phyloP scores from a whole-genome alignment of 2,797 vertebrate genomes.

The Ptychadena robeensis region DNA sequence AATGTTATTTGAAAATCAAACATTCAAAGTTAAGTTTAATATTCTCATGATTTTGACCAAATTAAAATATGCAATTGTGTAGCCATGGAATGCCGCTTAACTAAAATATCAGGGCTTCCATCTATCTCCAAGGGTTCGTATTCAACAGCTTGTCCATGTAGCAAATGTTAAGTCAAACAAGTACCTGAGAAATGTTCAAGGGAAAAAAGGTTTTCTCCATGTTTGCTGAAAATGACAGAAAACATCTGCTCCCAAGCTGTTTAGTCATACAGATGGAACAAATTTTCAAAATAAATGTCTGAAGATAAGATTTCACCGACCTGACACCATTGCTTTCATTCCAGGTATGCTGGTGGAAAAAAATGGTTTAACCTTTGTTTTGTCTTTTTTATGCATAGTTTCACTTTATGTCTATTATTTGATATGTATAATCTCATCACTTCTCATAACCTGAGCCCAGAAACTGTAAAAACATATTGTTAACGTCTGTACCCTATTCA shows the following conservation, averaged over 20 bases:
- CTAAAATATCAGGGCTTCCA: conserved; percentile 7
- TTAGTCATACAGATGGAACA: conserved; percentile 48
- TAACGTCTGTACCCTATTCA: no score
- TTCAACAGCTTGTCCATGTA: conserved; percentile 53
- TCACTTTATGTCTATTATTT: conserved; percentile 36
- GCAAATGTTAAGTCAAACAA: conserved; percentile 53
- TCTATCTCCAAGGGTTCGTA: conserved; percentile 9
- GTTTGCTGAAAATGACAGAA: conserved; percentile 31
- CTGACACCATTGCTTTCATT: conserved; percentile 25
- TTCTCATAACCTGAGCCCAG: conserved; percentile 21
- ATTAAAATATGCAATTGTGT: neutral
- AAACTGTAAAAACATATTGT: conserved; percentile 21
- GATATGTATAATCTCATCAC: conserved; percentile 28
- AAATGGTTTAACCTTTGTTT: conserved; percentile 15
- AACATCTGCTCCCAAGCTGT: conserved; percentile 54
- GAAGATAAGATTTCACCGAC: conserved; percentile 45
- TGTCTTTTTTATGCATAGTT: conserved; percentile 24
- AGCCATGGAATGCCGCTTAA: neutral
- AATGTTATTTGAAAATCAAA: neutral
- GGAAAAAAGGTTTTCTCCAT: conserved; percentile 37
- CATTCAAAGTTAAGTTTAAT: neutral
- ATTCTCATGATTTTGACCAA: neutral
- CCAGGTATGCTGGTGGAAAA: conserved; percentile 17
- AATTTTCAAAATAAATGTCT: conserved; percentile 40
- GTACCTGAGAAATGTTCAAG: conserved; percentile 40